These are phyloP conservation scores for Thaumatotibia leucotreta DNA, from an alignment of 1,140 invertebrate species.

Conservation along the genomic window DNA sequence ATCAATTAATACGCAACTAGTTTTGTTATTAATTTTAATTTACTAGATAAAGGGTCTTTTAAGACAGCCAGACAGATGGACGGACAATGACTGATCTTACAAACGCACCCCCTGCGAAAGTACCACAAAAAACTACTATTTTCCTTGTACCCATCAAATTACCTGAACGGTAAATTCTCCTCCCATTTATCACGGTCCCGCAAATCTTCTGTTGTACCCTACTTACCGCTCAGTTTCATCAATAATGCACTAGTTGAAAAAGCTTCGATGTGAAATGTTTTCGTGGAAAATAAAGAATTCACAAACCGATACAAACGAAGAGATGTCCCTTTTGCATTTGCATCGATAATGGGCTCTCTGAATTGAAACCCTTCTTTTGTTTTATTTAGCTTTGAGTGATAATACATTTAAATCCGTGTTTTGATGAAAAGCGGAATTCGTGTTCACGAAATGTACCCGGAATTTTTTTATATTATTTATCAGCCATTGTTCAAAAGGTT, in stretches of 20 bases:
- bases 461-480: no score
- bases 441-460: no score
- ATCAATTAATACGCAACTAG: no score
- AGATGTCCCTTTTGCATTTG: not conserved
- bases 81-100: no score
- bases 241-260: constrained; percentile 1
- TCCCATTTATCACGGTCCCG: not conserved
- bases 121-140: no score
- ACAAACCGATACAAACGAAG: not conserved
- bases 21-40: no score
- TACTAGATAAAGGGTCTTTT: no score
- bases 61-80: no score
- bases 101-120: no score
- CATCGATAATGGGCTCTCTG: not conserved
- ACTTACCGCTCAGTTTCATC: not conserved
- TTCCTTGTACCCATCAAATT: not conserved
- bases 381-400: not conserved
- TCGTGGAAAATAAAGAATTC: not conserved
- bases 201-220: constrained; percentile 3
- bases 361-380: not conserved
- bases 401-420: not conserved
- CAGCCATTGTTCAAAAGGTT: no score
- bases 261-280: not conserved
- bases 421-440: not conserved
- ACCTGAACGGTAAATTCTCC: not conserved